Evolutionary conservation across 2,888 invertebrate genomes (phyloP).

Genomic region (Coelopa pilipes): DNA sequence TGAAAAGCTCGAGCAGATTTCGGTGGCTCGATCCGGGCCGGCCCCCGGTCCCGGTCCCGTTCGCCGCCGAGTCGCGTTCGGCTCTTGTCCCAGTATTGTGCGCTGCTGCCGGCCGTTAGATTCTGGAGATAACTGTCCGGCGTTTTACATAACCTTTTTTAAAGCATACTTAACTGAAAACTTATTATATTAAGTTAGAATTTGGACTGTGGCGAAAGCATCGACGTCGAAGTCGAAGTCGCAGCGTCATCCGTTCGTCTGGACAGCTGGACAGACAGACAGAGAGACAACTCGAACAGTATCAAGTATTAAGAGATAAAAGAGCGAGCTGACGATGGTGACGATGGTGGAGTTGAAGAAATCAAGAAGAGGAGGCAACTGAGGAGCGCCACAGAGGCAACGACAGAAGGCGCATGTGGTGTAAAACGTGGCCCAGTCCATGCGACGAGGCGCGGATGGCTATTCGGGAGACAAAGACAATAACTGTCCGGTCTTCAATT

Average conservation of each 20-base stretch:
- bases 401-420: too few species aligned
- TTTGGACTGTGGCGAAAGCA: constrained; percentile 29
- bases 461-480: constrained; percentile 10
- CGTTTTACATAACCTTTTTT: constrained; percentile 65
- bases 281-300: constrained; percentile 1
- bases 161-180: constrained; percentile 37
- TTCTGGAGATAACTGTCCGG: constrained; percentile 61
- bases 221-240: background rate
- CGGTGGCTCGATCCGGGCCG: too few species aligned
- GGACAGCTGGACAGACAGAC: background rate
- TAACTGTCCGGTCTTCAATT: constrained; percentile 19
- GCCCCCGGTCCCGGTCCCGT: too few species aligned
- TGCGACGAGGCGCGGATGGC: too few species aligned
- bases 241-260: constrained; percentile 6
- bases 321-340: background rate
- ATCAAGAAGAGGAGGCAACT: background rate
- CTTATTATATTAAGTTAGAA: constrained; percentile 22
- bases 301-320: background rate
- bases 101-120: constrained; percentile 54
- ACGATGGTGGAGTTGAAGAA: too few species aligned
- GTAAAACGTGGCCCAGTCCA: too few species aligned
- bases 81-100: constrained; percentile 17
- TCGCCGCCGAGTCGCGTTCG: constrained; percentile 7
- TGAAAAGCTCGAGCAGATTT: too few species aligned
- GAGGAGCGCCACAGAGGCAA: too few species aligned